Percentiles rank a stretch among this genome's conserved stretches.
phyloP scores from a whole-genome alignment of 1,140 invertebrate species.

The Brachionus plicatilis region DNA sequence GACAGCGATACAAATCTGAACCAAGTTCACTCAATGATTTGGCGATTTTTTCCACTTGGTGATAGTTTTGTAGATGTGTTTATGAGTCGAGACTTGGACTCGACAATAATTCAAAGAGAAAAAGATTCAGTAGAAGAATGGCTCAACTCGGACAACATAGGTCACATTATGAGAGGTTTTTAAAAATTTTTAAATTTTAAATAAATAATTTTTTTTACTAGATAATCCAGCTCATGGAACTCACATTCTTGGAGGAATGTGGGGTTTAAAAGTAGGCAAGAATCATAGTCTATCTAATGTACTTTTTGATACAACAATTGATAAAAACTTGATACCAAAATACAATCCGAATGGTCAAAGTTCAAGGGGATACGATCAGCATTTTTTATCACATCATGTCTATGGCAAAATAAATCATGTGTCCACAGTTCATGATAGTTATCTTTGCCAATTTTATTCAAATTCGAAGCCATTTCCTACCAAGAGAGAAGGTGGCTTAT shows the following conservation, averaged over 20 bases:
- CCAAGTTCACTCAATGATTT: not conserved
- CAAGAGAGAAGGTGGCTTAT: not conserved
- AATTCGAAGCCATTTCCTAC: not conserved
- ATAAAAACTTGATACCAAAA: not conserved
- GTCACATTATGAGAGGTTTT: not conserved
- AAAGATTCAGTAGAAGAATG: conserved; percentile 23
- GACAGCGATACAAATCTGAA: not conserved
- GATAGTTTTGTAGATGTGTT: not conserved
- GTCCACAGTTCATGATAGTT: not conserved
- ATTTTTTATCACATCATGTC: not conserved
- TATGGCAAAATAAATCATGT: not conserved
- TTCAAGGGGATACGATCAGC: not conserved
- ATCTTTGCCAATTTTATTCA: not conserved
- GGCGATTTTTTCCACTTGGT: conserved; percentile 10
- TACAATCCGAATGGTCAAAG: not conserved
- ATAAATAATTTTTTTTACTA: not conserved
- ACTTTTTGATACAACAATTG: not conserved
- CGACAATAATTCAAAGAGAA: not conserved
- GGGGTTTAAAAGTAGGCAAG: not conserved
- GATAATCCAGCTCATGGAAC: not conserved
- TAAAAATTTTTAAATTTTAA: not conserved
- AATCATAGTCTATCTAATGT: not conserved
- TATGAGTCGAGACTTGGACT: not conserved
- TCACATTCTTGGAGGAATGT: conserved; percentile 37
- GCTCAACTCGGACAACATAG: not conserved